Evolutionary conservation across 2,888 invertebrate genomes (phyloP).

Genomic region (Choreutis nemorana): DNA sequence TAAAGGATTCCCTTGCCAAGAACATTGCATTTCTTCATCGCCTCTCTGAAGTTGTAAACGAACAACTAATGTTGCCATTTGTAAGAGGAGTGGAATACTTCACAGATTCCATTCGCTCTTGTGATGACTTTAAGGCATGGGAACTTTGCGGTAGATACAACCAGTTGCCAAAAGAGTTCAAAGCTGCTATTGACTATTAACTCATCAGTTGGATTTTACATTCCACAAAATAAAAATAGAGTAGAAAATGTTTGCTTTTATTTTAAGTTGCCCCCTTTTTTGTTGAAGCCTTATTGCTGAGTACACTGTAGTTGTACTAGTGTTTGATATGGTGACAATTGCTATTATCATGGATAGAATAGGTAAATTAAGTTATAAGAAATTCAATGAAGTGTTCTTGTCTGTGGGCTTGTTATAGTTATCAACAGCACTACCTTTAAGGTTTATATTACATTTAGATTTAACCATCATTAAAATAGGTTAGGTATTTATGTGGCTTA

Average conservation of each 20-base stretch:
- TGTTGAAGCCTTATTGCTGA: slow-evolving; percentile 2
- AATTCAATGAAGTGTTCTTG: no score
- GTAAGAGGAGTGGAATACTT: slow-evolving; percentile 51
- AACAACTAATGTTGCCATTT: slow-evolving; percentile 53
- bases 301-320: neutral
- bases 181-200: slow-evolving; percentile 55
- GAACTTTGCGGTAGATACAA: slow-evolving; percentile 47
- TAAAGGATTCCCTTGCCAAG: slow-evolving; percentile 49
- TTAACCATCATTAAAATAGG: neutral
- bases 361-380: no score
- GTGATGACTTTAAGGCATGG: slow-evolving; percentile 59
- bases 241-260: slow-evolving; percentile 18
- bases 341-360: no score
- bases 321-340: no score
- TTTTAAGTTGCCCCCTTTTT: slow-evolving; percentile 9
- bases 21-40: slow-evolving; percentile 52
- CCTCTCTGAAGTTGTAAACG: slow-evolving; percentile 49
- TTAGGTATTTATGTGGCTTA: slow-evolving; percentile 1
- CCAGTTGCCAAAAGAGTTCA: slow-evolving; percentile 53
- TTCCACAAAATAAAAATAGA: slow-evolving; percentile 30
- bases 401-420: no score
- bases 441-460: no score
- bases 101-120: slow-evolving; percentile 43
- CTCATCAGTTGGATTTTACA: slow-evolving; percentile 15
- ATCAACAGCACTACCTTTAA: no score